Base-by-base conservation (phyloP, 2,113 vertebrate genomes). In the Melanotaenia duboulayi region DNA sequence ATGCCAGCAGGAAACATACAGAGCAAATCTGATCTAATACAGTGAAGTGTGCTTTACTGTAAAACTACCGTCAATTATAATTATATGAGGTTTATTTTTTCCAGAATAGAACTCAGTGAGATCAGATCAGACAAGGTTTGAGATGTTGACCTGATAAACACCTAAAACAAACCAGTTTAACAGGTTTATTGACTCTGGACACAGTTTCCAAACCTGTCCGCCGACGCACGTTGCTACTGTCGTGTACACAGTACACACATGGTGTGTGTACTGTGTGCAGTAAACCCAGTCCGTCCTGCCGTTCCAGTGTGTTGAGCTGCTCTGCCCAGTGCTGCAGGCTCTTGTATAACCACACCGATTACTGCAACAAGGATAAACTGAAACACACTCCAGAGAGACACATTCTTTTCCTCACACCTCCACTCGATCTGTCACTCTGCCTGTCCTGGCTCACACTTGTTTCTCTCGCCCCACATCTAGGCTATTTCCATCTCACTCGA, bases 301-400 rank as follows among this genome's bases (percentile, higher is more conserved):
- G 76, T 67, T 86, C 84, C 79, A 71, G 62, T 66, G 52, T 49
- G 82, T 78, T 61, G 17, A 74, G 62, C 72, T 78, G 65, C 48
- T 65, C 50, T 72, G 42, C 62, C 62, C 74, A 19, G 50, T 64
- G 61, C 74, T 76, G 57, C 75, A 32, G 67, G 59, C 65, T 76
- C 57, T 90, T 91, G 81, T 81, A 69, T 90, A 89, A 90, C 69
- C 72, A 49, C 13, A 74, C 66, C 74, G 82, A 82, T 84, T 76
- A 76, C 83, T 84, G 61, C 72, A 82, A 68, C 74, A 60, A 72
- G 58, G 74, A 61, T 86, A 83, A 86, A 86, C 74, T 86, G 82
- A 72, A n/a, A 22, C 76, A 67, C 39, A 71, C 82, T 63, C 55
- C 24, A 88, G 83, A 86, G 83, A 86, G 86, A 88, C 81, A 82